phyloP scores from a whole-genome alignment of 2,888 invertebrate species.

The Cephus nigrinus region DNA sequence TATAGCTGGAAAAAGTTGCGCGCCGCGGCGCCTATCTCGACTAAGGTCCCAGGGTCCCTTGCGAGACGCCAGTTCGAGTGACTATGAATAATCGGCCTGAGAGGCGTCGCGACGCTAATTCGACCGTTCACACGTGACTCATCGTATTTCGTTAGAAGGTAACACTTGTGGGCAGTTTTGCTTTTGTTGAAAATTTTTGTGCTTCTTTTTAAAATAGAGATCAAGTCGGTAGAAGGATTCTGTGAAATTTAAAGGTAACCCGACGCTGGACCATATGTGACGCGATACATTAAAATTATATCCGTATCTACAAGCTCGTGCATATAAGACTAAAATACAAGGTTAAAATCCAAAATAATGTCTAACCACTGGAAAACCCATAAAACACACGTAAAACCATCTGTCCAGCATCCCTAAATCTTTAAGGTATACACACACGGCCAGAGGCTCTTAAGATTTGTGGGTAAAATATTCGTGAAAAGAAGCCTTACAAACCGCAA shows the following conservation, averaged over 20 bases:
- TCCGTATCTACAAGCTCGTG: not conserved
- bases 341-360: not conserved
- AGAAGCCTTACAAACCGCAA: not conserved
- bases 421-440: not conserved
- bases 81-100: conserved; percentile 3
- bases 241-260: not conserved
- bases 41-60: not conserved
- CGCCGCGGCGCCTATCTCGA: not conserved
- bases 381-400: not conserved
- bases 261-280: not conserved
- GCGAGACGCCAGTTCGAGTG: not conserved
- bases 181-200: not conserved
- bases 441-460: not conserved
- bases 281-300: not conserved
- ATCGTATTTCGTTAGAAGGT: not conserved
- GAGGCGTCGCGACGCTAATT: conserved; percentile 3
- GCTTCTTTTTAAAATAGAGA: not conserved
- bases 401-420: not conserved
- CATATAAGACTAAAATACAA: not conserved
- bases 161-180: not conserved
- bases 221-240: not conserved
- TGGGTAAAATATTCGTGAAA: not conserved
- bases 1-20: not conserved
- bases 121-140: conserved; percentile 3
- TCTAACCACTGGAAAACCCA: not conserved